A percentile compares a stretch with the other conserved stretches of the same genome.
phyloP scores from a whole-genome alignment of 2,113 vertebrate species.

The Lamprologus lemairii region DNA sequence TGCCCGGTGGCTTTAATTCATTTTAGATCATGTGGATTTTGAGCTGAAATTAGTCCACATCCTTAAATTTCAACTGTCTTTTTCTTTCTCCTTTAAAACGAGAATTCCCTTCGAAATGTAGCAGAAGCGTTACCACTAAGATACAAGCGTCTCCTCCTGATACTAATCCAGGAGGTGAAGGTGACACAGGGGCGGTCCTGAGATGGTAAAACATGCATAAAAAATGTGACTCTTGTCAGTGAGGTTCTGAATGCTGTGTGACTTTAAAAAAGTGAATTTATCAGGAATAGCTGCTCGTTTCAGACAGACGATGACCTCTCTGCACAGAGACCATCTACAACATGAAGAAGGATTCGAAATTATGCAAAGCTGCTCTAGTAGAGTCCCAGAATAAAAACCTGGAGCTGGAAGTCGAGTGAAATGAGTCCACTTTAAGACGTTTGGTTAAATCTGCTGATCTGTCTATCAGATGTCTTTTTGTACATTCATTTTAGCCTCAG shows the following conservation, averaged over 20 bases:
- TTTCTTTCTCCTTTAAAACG: not conserved
- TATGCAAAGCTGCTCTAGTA: not conserved
- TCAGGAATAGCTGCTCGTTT: not conserved
- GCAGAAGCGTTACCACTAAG: not conserved
- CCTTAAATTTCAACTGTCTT: not conserved
- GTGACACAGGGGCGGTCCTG: not conserved
- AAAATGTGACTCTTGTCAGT: not conserved
- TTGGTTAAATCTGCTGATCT: not conserved
- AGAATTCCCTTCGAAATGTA: not conserved
- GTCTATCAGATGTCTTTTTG: not conserved
- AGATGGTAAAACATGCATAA: not conserved
- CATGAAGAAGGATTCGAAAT: not conserved
- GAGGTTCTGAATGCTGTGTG: not conserved
- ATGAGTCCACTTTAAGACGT: not conserved
- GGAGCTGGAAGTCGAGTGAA: not conserved
- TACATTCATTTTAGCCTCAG: not conserved
- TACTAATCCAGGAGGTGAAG: not conserved
- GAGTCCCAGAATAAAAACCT: not conserved
- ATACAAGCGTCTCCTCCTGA: not conserved
- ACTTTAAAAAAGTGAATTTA: fast-evolving
- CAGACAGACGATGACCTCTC: not conserved
- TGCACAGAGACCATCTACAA: not conserved
- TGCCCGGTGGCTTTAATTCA: fast-evolving
- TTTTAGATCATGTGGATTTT: fast-evolving
- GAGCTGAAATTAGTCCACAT: not conserved